Conservation (phyloP, 64 coral and sea anemone species). For the Porites lutea region DNA sequence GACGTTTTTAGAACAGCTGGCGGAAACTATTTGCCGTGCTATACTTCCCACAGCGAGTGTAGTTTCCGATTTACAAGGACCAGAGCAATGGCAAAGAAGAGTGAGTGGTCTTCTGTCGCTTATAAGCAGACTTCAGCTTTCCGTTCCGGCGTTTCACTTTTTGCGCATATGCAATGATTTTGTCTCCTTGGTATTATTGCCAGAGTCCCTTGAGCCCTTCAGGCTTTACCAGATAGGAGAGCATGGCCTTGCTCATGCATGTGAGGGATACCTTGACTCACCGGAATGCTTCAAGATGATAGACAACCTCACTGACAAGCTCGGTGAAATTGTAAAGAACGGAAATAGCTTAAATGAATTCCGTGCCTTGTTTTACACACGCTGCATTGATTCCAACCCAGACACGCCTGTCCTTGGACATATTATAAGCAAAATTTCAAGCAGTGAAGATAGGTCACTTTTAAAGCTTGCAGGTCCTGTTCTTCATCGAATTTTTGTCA, state of each 20-base stretch:
- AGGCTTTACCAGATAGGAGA: not conserved
- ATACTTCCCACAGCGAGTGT: not conserved
- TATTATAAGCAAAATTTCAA: constrained; percentile 66
- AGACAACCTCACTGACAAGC: constrained; percentile 12
- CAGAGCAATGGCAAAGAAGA: not conserved
- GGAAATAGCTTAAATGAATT: constrained; percentile 63
- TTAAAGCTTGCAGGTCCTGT: constrained; percentile 63
- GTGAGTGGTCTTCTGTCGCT: not conserved
- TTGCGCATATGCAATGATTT: not conserved
- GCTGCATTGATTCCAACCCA: constrained; percentile 79
- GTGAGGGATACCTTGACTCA: constrained; percentile 63
- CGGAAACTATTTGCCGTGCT: not conserved
- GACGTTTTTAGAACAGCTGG: not conserved
- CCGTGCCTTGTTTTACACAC: constrained; percentile 54
- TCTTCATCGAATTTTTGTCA: constrained; percentile 53
- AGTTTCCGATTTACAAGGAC: not conserved
- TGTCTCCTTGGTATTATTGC: not conserved
- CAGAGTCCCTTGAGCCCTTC: not conserved
- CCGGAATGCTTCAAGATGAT: constrained; percentile 52
- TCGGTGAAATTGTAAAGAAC: constrained; percentile 26
- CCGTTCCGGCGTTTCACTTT: not conserved
- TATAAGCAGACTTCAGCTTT: not conserved
- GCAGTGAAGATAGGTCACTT: constrained; percentile 30
- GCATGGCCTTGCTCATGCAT: not conserved
- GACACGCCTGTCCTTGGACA: constrained; percentile 58